Base-by-base conservation (phyloP, 2,888 invertebrate genomes). In the Synanthedon formicaeformis region DNA sequence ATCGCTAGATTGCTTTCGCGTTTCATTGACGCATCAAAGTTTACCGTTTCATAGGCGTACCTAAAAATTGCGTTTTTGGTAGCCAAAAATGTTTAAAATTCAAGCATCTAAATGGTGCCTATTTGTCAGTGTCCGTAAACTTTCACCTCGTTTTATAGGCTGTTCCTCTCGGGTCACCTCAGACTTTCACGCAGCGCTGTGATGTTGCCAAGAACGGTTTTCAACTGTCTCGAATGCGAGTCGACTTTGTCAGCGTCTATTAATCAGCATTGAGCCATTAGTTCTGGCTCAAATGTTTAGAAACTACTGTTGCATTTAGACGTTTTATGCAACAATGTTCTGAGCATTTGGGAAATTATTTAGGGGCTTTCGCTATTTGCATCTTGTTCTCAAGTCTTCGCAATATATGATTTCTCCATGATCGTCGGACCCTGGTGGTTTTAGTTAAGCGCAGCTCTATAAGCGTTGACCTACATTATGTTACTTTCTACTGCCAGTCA, bases 71-170 rank as follows among this genome's bases (percentile, higher is more conserved):
- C 23, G 23, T 23, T 49, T 49, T 50, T 50, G 49, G 16, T 48
- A 56, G 58, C 64, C 60, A 60, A 68, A 66, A 69, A 63, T 61
- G 55, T 56, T 65, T 64, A 60, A 69, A 73, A 66, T 34, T 60
- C 56, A 54, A 58, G 58, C 58, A 57, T 69, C 61, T 58, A 67
- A 49, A 49, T 23, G 73, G 73, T 64, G 63, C 67, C 74, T 69
- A 79, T 81, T 77, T 75, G 71, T 78, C 73, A 72, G 65, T 74
- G 80, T 79, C 10, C 79, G 69, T 71, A 71, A 77, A 81, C 83
- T 83, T 83, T 83, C 83, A 78, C 83, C 75, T 73, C 64, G 55
- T 61, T 45, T 45, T 45, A 45, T 45, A 45, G 13, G 12, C 45
- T 45, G 45, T 12, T 45, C 45, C 45, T 71, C 68, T 71, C 68